Conservation (phyloP, 2,888 invertebrate genomes). For the Drepanosiphum platanoidis region DNA sequence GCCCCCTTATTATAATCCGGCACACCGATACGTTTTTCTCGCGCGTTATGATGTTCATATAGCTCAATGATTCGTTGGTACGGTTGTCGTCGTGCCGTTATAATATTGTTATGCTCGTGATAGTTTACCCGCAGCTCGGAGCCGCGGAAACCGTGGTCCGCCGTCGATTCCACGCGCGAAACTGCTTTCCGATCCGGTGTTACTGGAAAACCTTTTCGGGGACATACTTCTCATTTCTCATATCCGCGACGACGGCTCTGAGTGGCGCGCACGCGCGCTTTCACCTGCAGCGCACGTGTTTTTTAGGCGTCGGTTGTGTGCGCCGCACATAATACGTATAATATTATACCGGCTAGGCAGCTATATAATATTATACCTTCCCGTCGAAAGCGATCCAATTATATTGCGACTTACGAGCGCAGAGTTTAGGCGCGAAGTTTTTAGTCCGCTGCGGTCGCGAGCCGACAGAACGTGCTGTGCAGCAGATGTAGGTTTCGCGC, state of each 20-base stretch:
- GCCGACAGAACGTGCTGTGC: too few relatives aligned
- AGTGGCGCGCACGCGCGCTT: conserved; percentile 22
- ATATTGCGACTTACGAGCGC: background rate
- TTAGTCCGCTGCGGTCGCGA: background rate
- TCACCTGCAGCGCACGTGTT: conserved; percentile 17
- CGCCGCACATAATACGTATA: too few relatives aligned
- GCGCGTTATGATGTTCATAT: too few relatives aligned
- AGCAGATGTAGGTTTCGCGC: too few relatives aligned
- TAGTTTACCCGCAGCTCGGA: background rate
- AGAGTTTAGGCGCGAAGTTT: background rate
- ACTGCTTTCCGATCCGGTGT: conserved; percentile 7
- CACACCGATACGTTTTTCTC: background rate
- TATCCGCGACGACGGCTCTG: background rate
- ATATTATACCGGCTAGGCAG: conserved; percentile 1
- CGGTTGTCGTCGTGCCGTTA: background rate
- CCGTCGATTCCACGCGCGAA: background rate
- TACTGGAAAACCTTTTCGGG: background rate
- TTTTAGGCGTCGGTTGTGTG: background rate
- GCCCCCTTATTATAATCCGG: conserved; percentile 12
- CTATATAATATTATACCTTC: background rate
- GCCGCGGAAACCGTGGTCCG: too few relatives aligned
- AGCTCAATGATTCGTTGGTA: background rate
- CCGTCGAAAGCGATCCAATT: conserved; percentile 31
- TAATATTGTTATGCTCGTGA: background rate
- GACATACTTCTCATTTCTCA: background rate